Base-by-base conservation (phyloP, 1,140 invertebrate species). In the Holotrichia oblita region DNA sequence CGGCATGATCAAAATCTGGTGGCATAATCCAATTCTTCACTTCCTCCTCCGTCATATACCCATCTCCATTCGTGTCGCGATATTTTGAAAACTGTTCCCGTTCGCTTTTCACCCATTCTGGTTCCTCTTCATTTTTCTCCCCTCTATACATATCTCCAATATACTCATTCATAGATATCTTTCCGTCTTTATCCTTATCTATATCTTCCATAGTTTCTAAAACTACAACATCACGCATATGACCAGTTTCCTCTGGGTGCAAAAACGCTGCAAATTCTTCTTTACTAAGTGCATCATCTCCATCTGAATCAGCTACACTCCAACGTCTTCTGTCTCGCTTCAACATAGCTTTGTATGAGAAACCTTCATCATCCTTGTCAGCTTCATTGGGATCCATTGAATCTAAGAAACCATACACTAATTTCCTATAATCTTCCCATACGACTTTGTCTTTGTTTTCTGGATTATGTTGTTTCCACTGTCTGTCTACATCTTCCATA, bases 201-300 rank as follows among this genome's bases (percentile, higher is more conserved):
- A 99, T 97, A 86, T 99, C 98, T 87, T 99, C 97, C 85, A 99
- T 91, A 0, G 98, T 99, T 90, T 99, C 98, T 27, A 93, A 83
- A 0, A 99, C 94, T 34, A 99, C 96, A 79, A 99, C 91, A 83
- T 97, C 93, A 81, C 93, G 92, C 97, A 99, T 99, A 80, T 93
- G 91, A n/a, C 93, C 90, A 80, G 92, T 92, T 83, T 99, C 97
- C 87, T 99, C 98, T 0, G 98, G 98, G 89, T 99, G 98, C 40
- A 99, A 88, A 86, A 99, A 99, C 34, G 93, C 92, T 0, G 91
- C 89, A 85, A 99, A 99, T 88, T 99, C 98, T 44, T 95, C 94
- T 82, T 94, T 93, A 17, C 93, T 95, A 40, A 98, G 85, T 3
- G 90, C 87, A 83, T 95, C 93, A 85, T 97, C 94, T n/a, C 90